phyloP scores from a whole-genome alignment of 2,113 vertebrate genomes.

The Lophochroa leadbeateri region DNA sequence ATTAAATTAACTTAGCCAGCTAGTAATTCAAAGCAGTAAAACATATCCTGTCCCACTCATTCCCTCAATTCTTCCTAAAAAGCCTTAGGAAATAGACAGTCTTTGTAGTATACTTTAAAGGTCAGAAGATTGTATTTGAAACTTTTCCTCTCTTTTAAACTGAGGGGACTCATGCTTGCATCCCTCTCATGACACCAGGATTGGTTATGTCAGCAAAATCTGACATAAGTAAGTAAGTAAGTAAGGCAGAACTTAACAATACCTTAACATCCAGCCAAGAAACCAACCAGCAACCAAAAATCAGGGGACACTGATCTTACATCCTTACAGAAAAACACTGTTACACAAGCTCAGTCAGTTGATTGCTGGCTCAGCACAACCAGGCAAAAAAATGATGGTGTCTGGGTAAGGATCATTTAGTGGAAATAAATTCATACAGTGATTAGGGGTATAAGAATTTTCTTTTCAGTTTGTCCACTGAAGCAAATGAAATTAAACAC shows the following conservation, averaged over 20 bases:
- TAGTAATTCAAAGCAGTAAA: conserved; percentile 64
- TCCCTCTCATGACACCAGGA: background rate
- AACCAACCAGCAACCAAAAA: background rate
- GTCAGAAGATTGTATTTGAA: conserved; percentile 6
- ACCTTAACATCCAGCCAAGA: conserved; percentile 1
- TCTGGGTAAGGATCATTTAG: background rate
- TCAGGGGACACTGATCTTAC: background rate
- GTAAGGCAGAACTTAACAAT: background rate
- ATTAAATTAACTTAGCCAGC: conserved; percentile 49
- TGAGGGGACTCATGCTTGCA: background rate
- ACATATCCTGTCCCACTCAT: conserved; percentile 14
- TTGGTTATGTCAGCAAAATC: conserved; percentile 33
- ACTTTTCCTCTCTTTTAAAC: conserved; percentile 10
- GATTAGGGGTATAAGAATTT: background rate
- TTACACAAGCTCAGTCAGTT: background rate
- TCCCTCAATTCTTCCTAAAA: conserved; percentile 23
- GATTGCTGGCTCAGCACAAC: background rate
- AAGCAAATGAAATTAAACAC: background rate
- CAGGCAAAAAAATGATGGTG: background rate
- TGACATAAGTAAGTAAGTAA: conserved; percentile 21
- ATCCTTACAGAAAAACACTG: background rate
- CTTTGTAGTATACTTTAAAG: conserved; percentile 48
- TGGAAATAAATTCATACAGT: background rate
- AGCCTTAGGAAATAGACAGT: conserved; percentile 46
- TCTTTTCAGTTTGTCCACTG: background rate